Evolutionary conservation across 2,888 invertebrate species (phyloP), one percentile per base, ranked within the genome.

Genomic region (Chloroclysta siterata): DNA sequence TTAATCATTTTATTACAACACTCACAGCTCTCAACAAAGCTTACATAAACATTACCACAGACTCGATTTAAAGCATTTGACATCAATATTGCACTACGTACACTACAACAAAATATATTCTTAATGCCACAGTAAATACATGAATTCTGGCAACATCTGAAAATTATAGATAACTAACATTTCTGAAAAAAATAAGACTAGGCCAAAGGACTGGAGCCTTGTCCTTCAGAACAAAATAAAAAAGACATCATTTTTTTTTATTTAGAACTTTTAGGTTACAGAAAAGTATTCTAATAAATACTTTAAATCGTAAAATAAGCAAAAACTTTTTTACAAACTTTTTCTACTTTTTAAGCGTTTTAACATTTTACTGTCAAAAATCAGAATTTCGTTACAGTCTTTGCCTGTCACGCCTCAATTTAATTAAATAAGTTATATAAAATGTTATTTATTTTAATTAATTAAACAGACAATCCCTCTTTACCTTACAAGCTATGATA

Each of bases 1-100:
- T 53, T 5, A 48, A 60, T 47, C 17, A 73, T 84, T 87, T 90
- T 85, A 82, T 82, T 79, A 79, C 80, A 84, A 82, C 82, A 83
- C 80, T 85, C 69, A 69, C n/a, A 65, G 57, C 10, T 55, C 54
- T 36, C 79, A 84, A 84, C 81, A 77, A 87, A 86, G 85, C 87
- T 73, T 80, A 33, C 33, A 67, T 46, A 75, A 2, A 81, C 80
- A 79, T 81, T 77, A 85, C 84, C 85, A 84, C 79, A 78, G 81
- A 83, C 74, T 73, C 60, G 28, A 47, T 77, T 46, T 81, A 73
- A 80, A 83, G 81, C 73, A 78, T 77, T 74, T 53, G 70, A 78
- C 80, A 78, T 75, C 71, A 52, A 78, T 67, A 66, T 56, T 52
- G 55, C 63, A 60, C 57, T 57, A 52, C 44, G 0, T 33, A 48